Percentiles rank a stretch among this genome's conserved stretches.
These are phyloP conservation scores for Apis cerana DNA, from an alignment of 1,140 invertebrate species.

Conservation along the genomic window DNA sequence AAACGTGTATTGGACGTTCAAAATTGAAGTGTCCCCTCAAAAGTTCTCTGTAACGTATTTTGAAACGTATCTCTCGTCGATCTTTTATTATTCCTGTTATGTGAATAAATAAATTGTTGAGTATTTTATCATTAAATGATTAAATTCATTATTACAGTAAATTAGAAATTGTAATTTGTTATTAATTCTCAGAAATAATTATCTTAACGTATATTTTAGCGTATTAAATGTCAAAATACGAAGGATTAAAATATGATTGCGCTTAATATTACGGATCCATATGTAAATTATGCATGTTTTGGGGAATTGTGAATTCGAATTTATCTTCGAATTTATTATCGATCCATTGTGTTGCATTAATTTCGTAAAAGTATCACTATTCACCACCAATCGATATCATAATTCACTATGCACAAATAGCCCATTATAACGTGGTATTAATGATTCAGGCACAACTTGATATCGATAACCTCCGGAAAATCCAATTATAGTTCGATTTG, in stretches of 20 bases:
- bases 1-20: conserved; percentile 13
- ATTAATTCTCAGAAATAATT: too few relatives aligned
- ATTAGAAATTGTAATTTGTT: too few relatives aligned
- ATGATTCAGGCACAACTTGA: conserved; percentile 28
- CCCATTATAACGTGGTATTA: conserved; percentile 28
- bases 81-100: not conserved
- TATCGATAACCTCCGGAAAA: conserved; percentile 54
- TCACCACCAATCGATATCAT: conserved; percentile 33
- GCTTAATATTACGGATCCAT: not conserved
- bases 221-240: not conserved
- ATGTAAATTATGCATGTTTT: not conserved
- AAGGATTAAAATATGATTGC: not conserved
- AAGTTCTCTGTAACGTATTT: not conserved
- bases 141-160: too few relatives aligned
- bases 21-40: not conserved
- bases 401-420: conserved; percentile 8
- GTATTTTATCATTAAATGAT: not conserved
- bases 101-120: not conserved
- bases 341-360: conserved; percentile 47
- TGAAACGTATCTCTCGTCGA: not conserved
- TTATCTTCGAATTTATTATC: not conserved
- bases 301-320: not conserved
- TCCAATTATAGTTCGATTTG: conserved; percentile 47
- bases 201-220: too few relatives aligned
- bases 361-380: conserved; percentile 36